phyloP scores from a whole-genome alignment of 2,797 vertebrate genomes.

The Hemitrygon akajei region DNA sequence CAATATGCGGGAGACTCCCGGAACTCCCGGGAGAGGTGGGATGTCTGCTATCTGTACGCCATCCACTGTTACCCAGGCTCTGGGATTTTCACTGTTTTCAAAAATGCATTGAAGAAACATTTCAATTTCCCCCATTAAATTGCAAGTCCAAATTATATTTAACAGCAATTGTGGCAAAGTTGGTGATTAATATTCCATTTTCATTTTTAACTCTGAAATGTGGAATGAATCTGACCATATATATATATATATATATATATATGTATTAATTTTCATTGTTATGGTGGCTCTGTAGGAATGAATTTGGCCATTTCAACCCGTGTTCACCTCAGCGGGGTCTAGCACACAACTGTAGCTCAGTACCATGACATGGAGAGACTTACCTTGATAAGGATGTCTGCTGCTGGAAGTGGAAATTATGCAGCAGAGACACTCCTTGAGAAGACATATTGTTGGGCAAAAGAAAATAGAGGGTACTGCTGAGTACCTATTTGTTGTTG shows the following conservation, averaged over 20 bases:
- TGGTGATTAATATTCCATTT: not conserved
- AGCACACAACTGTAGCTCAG: not conserved
- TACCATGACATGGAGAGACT: not conserved
- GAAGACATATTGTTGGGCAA: not conserved
- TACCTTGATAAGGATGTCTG: not conserved
- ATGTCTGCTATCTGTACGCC: not conserved
- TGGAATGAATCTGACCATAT: not conserved
- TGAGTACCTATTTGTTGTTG: too few species aligned
- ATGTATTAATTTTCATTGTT: not conserved
- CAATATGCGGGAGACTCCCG: too few species aligned
- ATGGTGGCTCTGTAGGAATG: not conserved
- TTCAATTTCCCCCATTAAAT: not conserved
- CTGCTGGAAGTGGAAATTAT: not conserved
- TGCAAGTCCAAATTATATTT: not conserved
- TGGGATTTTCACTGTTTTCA: not conserved
- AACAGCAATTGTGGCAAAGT: not conserved
- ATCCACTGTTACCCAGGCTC: not conserved
- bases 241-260: not conserved
- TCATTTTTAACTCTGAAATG: not conserved
- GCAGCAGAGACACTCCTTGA: too few species aligned
- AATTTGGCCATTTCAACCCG: not conserved
- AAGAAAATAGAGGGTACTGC: not conserved
- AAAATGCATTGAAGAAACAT: not conserved
- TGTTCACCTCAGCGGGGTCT: not conserved
- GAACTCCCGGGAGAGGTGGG: too few species aligned